phyloP scores from a whole-genome alignment of 1,140 invertebrate species.

The Cydia amplana region DNA sequence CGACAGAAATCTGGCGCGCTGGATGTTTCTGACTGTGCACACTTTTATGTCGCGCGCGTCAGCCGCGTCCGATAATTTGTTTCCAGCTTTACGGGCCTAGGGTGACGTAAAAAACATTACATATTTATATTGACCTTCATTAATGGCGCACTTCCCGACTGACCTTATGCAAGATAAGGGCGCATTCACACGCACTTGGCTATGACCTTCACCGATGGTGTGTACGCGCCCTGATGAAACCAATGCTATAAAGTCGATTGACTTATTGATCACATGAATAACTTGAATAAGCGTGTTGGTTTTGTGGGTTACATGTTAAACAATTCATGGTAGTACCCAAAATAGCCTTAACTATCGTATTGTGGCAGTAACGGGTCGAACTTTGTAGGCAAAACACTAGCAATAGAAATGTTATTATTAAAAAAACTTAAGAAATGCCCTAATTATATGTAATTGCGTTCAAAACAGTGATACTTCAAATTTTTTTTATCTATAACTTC shows the following conservation, averaged over 20 bases:
- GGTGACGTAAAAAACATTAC: too few relatives aligned
- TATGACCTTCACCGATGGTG: not conserved
- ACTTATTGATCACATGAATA: conserved; percentile 4
- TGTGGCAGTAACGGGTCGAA: not conserved
- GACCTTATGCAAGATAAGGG: not conserved
- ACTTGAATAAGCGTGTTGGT: not conserved
- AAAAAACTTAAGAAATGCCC: too few relatives aligned
- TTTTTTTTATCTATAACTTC: too few relatives aligned
- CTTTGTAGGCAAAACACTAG: not conserved
- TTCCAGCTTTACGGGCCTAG: too few relatives aligned
- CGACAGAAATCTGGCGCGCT: too few relatives aligned
- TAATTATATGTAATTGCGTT: too few relatives aligned
- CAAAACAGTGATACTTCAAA: too few relatives aligned
- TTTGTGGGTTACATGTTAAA: not conserved
- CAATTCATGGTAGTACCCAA: not conserved
- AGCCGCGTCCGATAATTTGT: too few relatives aligned
- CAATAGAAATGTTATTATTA: not conserved
- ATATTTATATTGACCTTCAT: too few relatives aligned
- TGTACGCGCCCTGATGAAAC: not conserved
- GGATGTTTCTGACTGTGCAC: too few relatives aligned
- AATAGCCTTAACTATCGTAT: not conserved
- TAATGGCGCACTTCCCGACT: too few relatives aligned
- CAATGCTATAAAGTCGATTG: conserved; percentile 1
- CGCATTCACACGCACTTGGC: not conserved
- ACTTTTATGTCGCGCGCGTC: too few relatives aligned